Evolutionary conservation across 53 echinoderm and acorn worm species (phyloP).

Genomic region (Astropecten irregularis): DNA sequence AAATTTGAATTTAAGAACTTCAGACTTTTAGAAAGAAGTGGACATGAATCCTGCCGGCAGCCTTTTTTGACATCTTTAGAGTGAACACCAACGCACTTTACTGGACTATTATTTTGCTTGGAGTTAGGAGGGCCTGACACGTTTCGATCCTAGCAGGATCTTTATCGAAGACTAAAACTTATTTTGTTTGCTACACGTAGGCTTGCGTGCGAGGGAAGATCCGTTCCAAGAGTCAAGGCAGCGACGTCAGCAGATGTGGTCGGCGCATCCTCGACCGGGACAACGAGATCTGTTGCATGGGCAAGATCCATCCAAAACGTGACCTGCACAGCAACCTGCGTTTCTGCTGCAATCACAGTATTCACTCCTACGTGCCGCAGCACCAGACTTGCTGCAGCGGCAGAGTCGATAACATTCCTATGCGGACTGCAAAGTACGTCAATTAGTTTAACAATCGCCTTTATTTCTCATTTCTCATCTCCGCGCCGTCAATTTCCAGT

Average conservation of each 20-base stretch:
- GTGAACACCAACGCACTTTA: too few species aligned
- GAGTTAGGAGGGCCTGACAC: too few species aligned
- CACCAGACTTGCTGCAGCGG: slow-evolving; percentile 67
- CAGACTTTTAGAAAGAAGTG: too few species aligned
- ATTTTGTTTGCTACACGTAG: too few species aligned
- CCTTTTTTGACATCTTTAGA: too few species aligned
- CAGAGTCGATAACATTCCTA: slow-evolving; percentile 32
- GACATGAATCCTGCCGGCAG: too few species aligned
- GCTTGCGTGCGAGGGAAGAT: slow-evolving; percentile 18
- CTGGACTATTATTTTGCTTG: too few species aligned
- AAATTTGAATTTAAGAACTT: too few species aligned
- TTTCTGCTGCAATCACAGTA: slow-evolving; percentile 68
- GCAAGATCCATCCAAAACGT: slow-evolving; percentile 51
- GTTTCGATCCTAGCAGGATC: too few species aligned
- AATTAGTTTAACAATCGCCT: too few species aligned
- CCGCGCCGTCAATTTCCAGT: too few species aligned
- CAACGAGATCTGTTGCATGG: slow-evolving; percentile 75
- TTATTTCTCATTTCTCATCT: background rate
- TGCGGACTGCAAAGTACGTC: slow-evolving; percentile 7
- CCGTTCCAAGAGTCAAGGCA: slow-evolving; percentile 26
- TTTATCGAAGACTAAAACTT: too few species aligned
- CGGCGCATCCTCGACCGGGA: slow-evolving; percentile 44
- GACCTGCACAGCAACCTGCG: slow-evolving; percentile 60
- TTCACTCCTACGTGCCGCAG: slow-evolving; percentile 31
- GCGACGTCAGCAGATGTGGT: slow-evolving; percentile 42